Evolutionary conservation across 2,113 vertebrate genomes (phyloP).

Genomic region (Neomonachus schauinslandi): DNA sequence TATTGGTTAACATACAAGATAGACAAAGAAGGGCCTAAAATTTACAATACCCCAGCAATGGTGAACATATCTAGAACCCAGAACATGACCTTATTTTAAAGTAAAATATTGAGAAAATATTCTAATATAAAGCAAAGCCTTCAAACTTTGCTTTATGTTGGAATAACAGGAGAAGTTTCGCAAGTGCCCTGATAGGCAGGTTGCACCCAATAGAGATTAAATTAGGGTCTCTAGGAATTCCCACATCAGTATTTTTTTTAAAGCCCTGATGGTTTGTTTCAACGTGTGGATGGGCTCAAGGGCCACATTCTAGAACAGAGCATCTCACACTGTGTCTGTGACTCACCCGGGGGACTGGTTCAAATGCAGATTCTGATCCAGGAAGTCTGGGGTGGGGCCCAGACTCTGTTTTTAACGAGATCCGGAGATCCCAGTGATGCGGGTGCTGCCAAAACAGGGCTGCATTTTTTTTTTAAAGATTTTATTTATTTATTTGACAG

Average conservation of each 20-base stretch:
- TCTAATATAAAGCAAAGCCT: neutral
- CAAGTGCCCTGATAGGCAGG: neutral
- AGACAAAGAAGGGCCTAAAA: neutral
- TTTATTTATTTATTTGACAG: no score
- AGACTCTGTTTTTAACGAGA: neutral
- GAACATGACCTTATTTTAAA: neutral
- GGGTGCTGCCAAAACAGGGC: fast-evolving
- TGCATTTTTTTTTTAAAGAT: no score
- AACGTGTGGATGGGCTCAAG: neutral
- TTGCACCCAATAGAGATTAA: neutral
- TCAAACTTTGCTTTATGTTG: neutral
- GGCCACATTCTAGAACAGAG: neutral
- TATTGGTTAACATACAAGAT: neutral
- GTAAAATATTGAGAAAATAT: neutral
- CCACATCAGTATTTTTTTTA: neutral
- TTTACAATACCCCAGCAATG: neutral
- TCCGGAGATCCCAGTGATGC: neutral
- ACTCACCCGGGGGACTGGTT: neutral
- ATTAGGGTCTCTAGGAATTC: neutral
- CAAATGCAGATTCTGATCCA: no score
- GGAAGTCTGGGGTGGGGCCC: neutral
- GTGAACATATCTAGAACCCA: neutral
- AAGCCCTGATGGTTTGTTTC: neutral
- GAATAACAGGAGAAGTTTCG: neutral
- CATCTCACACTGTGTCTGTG: neutral